Evolutionary conservation across 2,113 vertebrate genomes (phyloP).

Genomic region (Stomatorhinus ivindoensis): DNA sequence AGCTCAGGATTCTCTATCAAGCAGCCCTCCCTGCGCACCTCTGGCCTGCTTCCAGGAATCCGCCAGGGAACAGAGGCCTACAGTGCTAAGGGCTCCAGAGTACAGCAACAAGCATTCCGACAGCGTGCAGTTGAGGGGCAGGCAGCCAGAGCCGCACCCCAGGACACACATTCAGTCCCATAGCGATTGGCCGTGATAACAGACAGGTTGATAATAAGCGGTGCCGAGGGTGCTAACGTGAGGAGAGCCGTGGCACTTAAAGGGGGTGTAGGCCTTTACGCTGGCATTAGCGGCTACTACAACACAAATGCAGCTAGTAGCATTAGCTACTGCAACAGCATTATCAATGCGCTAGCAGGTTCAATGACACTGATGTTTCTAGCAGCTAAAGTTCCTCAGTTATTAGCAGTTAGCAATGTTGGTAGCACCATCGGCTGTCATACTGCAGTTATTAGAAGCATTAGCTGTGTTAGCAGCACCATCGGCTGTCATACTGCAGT

Average conservation of each 20-base stretch:
- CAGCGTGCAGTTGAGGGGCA: neutral
- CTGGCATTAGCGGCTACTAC: neutral
- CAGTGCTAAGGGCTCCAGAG: neutral
- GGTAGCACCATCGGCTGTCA: too few species aligned
- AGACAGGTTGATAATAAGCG: neutral
- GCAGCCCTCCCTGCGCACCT: neutral
- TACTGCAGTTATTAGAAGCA: neutral
- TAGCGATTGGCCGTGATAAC: neutral
- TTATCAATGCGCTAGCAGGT: neutral
- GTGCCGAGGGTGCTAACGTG: neutral
- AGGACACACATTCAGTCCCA: neutral
- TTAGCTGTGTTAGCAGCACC: neutral
- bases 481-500: rapidly evolving
- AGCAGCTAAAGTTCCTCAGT: neutral
- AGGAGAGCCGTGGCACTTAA: neutral
- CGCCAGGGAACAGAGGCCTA: neutral
- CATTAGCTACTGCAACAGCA: neutral
- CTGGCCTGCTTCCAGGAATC: neutral
- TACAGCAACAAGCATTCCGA: neutral
- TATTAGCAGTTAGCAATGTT: neutral
- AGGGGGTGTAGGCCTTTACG: neutral
- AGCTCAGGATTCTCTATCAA: neutral
- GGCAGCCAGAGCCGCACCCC: neutral
- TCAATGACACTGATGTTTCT: neutral
- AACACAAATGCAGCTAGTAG: neutral